A percentile compares a stretch with the other conserved stretches of the same genome.
Evolutionary conservation across 2,888 invertebrate species (phyloP).

Genomic region (Tetragonisca angustula): DNA sequence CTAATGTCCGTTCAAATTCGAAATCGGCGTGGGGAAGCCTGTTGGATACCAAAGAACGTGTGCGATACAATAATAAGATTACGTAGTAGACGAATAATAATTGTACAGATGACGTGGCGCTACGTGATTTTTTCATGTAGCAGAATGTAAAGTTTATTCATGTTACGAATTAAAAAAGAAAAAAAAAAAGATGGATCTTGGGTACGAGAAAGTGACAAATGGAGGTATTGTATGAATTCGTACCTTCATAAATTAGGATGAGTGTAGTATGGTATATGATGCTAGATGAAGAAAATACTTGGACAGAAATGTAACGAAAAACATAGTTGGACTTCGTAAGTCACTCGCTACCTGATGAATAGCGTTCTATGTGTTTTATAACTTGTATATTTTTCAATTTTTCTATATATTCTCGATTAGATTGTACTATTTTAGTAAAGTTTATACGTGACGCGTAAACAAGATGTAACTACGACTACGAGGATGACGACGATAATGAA

Average conservation of each 20-base stretch:
- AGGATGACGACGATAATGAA: conserved; percentile 12
- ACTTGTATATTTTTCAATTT: conserved; percentile 70
- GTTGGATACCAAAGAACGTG: conserved; percentile 73
- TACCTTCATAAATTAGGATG: conserved; percentile 1
- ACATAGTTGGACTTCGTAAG: conserved; percentile 51
- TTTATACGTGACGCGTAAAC: conserved; percentile 54
- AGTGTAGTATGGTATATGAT: conserved; percentile 3
- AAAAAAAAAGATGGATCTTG: neutral
- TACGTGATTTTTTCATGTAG: conserved; percentile 11
- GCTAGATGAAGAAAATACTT: conserved; percentile 19
- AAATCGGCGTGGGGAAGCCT: conserved; percentile 57
- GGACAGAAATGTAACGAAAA: conserved; percentile 25
- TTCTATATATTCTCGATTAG: conserved; percentile 65
- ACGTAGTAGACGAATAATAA: conserved; percentile 27
- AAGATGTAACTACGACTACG: conserved; percentile 14
- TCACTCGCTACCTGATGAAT: conserved; percentile 63
- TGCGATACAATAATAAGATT: conserved; percentile 47
- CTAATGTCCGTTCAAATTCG: conserved; percentile 65
- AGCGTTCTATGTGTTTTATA: conserved; percentile 68
- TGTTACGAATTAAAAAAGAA: conserved; percentile 13
- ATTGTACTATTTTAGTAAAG: conserved; percentile 63
- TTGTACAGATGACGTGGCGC: conserved; percentile 39
- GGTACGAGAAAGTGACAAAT: neutral
- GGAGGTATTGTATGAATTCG: neutral
- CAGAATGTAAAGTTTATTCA: conserved; percentile 25